Evolutionary conservation across 2,113 vertebrate species (phyloP).

Genomic region (Sturnira hondurensis): DNA sequence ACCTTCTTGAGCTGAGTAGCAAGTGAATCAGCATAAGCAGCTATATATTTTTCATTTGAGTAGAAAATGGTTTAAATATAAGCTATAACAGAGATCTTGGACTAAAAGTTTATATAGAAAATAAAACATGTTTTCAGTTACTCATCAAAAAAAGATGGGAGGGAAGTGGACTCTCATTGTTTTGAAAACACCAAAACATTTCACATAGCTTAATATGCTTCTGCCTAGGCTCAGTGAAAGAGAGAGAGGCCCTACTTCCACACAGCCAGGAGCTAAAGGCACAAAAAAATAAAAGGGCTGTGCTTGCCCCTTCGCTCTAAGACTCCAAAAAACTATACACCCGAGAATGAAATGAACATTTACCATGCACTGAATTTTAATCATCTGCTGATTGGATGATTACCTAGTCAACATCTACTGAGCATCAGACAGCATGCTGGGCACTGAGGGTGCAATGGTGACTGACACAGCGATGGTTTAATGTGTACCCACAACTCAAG

Average conservation of each 20-base stretch:
- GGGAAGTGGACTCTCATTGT: not conserved
- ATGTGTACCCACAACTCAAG: not conserved
- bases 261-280: not conserved
- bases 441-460: not conserved
- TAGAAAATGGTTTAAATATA: slow-evolving; percentile 1
- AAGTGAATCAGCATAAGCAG: not conserved
- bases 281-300: not conserved
- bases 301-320: not conserved
- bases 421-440: not conserved
- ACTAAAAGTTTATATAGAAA: not conserved
- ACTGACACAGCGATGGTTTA: not conserved
- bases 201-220: not conserved
- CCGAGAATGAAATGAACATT: not conserved
- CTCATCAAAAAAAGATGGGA: not conserved
- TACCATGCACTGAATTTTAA: not conserved
- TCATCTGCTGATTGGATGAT: not conserved
- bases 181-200: not conserved
- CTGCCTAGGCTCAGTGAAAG: not conserved
- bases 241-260: not conserved
- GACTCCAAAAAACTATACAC: not conserved
- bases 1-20: not conserved
- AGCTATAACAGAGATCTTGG: not conserved
- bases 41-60: not conserved
- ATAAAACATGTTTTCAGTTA: not conserved
- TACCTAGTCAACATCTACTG: not conserved